Conservation (phyloP, 1,140 invertebrate genomes). For the Philopotamus ludificatus region DNA sequence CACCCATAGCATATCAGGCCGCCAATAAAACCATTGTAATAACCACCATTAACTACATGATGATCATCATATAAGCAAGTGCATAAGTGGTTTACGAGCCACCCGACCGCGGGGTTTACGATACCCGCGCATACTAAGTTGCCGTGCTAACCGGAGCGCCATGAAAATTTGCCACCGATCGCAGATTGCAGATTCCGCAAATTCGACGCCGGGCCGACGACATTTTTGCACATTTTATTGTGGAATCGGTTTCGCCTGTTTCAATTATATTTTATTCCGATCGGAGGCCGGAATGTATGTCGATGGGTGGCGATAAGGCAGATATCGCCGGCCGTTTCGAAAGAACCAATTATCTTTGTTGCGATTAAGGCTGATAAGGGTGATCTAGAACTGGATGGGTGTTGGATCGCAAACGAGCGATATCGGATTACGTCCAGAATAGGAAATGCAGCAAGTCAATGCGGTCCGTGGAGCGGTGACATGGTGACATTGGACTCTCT, state of each 20-base stretch:
- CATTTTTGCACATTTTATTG: neutral
- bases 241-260: neutral
- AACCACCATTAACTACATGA: neutral
- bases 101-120: neutral
- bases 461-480: neutral
- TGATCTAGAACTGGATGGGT: neutral
- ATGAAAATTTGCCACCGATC: too few species aligned
- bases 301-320: constrained; percentile 16
- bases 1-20: too few species aligned
- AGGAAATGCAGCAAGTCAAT: neutral
- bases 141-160: neutral
- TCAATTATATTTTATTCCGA: constrained; percentile 9
- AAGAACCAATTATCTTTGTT: constrained; percentile 23
- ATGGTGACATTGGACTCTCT: neutral
- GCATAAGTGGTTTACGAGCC: neutral
- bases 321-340: neutral
- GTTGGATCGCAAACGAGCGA: neutral
- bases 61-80: neutral
- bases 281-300: constrained; percentile 12
- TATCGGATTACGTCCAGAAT: neutral
- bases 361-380: constrained; percentile 11
- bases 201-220: neutral
- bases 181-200: too few species aligned
- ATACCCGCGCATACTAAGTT: neutral
- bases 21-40: too few species aligned